Evolutionary conservation across 2,797 vertebrate species (phyloP).

Genomic region (Alouatta caraya): DNA sequence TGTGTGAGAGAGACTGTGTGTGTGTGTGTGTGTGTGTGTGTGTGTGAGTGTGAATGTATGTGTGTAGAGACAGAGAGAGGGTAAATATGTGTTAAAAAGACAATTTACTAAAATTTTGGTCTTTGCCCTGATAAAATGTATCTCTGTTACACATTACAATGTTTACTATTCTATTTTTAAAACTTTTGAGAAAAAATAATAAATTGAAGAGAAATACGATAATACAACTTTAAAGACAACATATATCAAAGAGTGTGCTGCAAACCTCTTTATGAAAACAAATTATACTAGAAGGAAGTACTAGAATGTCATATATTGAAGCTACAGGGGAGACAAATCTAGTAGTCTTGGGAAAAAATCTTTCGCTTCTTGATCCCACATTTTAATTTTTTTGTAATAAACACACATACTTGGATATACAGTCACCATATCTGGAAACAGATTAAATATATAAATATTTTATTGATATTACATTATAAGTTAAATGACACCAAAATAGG

Average conservation of each 20-base stretch:
- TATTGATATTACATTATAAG: not conserved
- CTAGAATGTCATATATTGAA: not conserved
- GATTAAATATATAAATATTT: not conserved
- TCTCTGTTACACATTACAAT: not conserved
- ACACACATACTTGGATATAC: not conserved
- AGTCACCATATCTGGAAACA: not conserved
- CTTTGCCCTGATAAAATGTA: not conserved
- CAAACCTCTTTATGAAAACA: not conserved
- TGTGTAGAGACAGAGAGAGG: not conserved
- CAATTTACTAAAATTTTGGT: not conserved
- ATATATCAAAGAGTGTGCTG: not conserved
- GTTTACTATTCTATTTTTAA: not conserved
- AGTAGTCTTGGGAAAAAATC: not conserved
- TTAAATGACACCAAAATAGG: not conserved
- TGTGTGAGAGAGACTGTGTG: not conserved
- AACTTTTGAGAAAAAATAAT: not conserved
- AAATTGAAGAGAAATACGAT: not conserved
- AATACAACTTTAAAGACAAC: not conserved
- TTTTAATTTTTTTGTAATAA: not conserved
- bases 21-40: not conserved
- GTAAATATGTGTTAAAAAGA: not conserved
- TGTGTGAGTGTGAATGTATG: accelerated
- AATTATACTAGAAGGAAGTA: not conserved
- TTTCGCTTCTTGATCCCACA: not conserved
- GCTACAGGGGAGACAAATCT: not conserved